Percentiles rank a stretch among this genome's conserved stretches.
Conservation (phyloP, 2,888 invertebrate genomes). For the Synergus japonicus region DNA sequence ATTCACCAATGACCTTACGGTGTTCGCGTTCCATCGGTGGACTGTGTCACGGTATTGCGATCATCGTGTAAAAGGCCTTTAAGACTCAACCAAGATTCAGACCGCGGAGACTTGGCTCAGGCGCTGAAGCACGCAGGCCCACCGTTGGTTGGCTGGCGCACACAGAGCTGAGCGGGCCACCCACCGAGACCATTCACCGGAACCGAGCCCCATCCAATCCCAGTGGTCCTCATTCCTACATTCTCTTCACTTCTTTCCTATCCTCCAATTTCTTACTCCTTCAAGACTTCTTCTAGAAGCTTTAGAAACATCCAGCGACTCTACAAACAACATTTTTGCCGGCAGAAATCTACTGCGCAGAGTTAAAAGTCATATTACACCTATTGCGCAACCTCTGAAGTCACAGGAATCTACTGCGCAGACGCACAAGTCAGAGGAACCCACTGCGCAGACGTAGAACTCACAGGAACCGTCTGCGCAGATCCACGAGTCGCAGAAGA, state of each 20-base stretch:
- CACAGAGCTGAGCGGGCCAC: conserved; percentile 76
- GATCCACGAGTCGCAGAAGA: neutral
- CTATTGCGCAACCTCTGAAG: too few species aligned
- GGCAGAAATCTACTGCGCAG: too few species aligned
- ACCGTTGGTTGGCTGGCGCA: conserved; percentile 80
- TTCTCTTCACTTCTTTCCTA: conserved; percentile 26
- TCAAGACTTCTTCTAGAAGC: neutral
- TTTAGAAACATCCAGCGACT: neutral
- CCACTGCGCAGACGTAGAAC: too few species aligned
- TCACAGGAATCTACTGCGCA: too few species aligned
- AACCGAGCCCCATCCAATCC: conserved; percentile 75
- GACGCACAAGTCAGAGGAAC: too few species aligned
- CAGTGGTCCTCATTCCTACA: conserved; percentile 69
- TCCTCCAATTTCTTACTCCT: neutral
- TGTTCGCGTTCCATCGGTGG: conserved; percentile 55
- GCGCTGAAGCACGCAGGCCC: conserved; percentile 80
- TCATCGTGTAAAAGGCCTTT: conserved; percentile 55
- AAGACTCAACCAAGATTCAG: conserved; percentile 50
- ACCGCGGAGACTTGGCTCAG: conserved; percentile 57
- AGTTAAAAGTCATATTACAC: too few species aligned
- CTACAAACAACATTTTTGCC: neutral
- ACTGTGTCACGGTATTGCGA: conserved; percentile 62
- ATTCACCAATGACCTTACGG: conserved; percentile 56
- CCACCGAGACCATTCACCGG: conserved; percentile 78
- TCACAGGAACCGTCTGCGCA: too few species aligned